Base-by-base conservation (phyloP, 2,888 invertebrate genomes). In the Nemoura dubitans region DNA sequence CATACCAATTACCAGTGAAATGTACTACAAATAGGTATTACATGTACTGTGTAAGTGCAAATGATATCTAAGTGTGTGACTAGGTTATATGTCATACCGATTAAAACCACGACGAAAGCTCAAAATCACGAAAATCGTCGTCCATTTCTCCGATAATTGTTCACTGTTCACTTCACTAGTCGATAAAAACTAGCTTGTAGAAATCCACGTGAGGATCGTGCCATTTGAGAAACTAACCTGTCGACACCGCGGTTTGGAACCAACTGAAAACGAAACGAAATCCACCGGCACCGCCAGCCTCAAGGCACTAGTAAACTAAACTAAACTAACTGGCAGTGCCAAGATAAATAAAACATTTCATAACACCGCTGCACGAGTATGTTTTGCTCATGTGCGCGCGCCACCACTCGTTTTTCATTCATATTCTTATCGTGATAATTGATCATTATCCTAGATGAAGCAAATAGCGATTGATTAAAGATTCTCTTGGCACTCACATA, bases 281-380 rank as follows among this genome's bases (percentile, higher is more conserved):
- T 59, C 59, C 59, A 59, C 59, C 59, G 59, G 16, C 59, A 21
- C 59, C 59, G 59, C 59, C 59, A 59, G 59, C 59, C 59, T 59
- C 59, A 1, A 59, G 59, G 59, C 59, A 59, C 59, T 59, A 59
- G 59, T 59, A 59, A 59, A 59, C 59, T 59, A 59, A 59, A 59
- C 59, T 59, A 59, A 59, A 59, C 59, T 59, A 59, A 59, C 59
- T 59, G 59, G 16, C 21, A 59, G 59, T 59, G 59, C 59, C 59
- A 59, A 59, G 59, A 59, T 59, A 59, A 59, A 59, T 21, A 59
- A 21, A 10, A 59, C 59, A 59, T 59, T 59, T 59, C 59, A 59
- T 59, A 59, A 59, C 21, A 21, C 3, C 59, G 59, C 21, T 59
- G 16, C 59, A 59, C 59, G 59, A 59, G 59, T 59, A 21, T 16